Evolutionary conservation across 1,140 invertebrate genomes (phyloP).

Genomic region (Chelonus insularis): DNA sequence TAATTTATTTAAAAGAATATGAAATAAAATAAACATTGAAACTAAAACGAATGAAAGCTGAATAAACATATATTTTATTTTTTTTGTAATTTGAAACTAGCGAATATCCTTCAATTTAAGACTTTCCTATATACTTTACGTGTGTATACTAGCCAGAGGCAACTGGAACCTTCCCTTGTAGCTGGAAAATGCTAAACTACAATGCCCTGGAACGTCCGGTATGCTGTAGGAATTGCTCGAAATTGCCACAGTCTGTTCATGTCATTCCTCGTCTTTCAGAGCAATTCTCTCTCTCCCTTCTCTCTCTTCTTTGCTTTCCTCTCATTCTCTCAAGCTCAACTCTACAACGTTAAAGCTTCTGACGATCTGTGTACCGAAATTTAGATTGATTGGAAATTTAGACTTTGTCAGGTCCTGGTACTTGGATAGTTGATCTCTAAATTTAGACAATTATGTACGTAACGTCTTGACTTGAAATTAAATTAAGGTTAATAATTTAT

Average conservation of each 20-base stretch:
- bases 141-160: background rate
- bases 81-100: too few relatives aligned
- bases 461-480: too few relatives aligned
- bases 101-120: background rate
- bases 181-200: conserved; percentile 38
- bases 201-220: conserved; percentile 33
- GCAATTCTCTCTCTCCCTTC: conserved; percentile 9
- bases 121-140: background rate
- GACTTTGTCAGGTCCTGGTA: too few relatives aligned
- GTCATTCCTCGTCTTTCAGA: conserved; percentile 31
- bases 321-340: background rate
- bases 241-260: conserved; percentile 39
- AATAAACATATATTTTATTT: too few relatives aligned
- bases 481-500: too few relatives aligned
- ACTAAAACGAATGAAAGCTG: too few relatives aligned
- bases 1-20: too few relatives aligned
- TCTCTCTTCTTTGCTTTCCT: conserved; percentile 7
- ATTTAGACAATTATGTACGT: too few relatives aligned
- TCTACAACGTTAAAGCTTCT: too few relatives aligned
- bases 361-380: background rate
- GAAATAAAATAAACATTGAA: too few relatives aligned
- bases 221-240: conserved; percentile 37
- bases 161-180: conserved; percentile 22
- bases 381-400: background rate
- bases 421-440: background rate